Conservation (phyloP, 2,113 vertebrate genomes). For the Clarias batrachus region DNA sequence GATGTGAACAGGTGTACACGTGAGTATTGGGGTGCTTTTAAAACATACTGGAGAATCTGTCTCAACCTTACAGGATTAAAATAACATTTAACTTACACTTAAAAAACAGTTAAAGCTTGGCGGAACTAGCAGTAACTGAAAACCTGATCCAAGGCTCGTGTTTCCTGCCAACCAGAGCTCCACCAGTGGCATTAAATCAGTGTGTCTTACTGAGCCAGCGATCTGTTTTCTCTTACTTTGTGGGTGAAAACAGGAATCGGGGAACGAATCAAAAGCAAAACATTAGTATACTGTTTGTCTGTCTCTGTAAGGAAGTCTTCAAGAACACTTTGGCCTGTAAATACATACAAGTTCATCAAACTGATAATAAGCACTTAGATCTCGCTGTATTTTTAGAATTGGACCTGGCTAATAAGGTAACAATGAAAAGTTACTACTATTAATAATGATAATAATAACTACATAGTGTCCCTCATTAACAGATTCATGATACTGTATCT, state of each 20-base stretch:
- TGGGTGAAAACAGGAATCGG: conserved; percentile 59
- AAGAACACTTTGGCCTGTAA: conserved; percentile 62
- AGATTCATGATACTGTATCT: conserved; percentile 31
- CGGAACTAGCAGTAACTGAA: not conserved
- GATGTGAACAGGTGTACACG: conserved; percentile 98
- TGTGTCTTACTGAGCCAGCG: conserved; percentile 48
- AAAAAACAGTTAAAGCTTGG: not conserved
- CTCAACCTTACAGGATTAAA: not conserved
- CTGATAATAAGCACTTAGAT: conserved; percentile 7
- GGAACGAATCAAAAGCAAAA: conserved; percentile 66
- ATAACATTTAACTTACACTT: not conserved
- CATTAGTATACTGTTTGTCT: conserved; percentile 66
- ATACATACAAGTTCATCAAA: conserved; percentile 54
- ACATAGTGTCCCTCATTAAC: conserved; percentile 15
- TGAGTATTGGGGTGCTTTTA: conserved; percentile 71
- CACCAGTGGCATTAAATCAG: conserved; percentile 44
- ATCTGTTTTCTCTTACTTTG: conserved; percentile 68
- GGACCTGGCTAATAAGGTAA: not conserved
- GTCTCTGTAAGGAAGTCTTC: conserved; percentile 60
- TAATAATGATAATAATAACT: not conserved
- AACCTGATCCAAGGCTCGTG: not conserved
- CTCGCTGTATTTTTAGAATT: not conserved
- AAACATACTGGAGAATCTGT: conserved; percentile 2
- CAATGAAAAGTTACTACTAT: not conserved
- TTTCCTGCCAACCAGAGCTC: conserved; percentile 30